Percentiles rank a stretch among this genome's conserved stretches.
These are phyloP conservation scores for Panthera uncia DNA, from an alignment of 2,113 vertebrate genomes.

Conservation along the genomic window DNA sequence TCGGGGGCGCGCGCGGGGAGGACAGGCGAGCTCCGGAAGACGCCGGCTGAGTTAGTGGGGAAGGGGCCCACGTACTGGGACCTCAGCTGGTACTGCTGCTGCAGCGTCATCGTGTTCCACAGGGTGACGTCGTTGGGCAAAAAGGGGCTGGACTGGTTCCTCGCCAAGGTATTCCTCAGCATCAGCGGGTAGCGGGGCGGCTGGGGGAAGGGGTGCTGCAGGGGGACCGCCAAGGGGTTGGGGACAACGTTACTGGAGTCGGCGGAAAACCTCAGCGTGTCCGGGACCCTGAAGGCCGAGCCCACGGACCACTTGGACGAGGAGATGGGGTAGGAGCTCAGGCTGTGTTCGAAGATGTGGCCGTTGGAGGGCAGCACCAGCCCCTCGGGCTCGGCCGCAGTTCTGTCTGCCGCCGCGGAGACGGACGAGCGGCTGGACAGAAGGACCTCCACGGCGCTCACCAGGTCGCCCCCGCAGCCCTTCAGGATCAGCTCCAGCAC, in stretches of 20 bases:
- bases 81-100: slow-evolving; percentile 98
- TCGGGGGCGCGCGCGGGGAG: slow-evolving; percentile 89
- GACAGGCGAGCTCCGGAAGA: slow-evolving; percentile 92
- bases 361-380: slow-evolving; percentile 91
- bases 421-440: slow-evolving; percentile 91
- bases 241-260: slow-evolving; percentile 90
- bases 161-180: slow-evolving; percentile 94
- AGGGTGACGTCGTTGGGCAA: slow-evolving; percentile 95
- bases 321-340: slow-evolving; percentile 93
- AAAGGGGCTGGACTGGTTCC: slow-evolving; percentile 92
- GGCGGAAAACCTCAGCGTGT: slow-evolving; percentile 92
- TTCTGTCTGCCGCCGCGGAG: slow-evolving; percentile 82
- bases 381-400: slow-evolving; percentile 86
- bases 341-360: slow-evolving; percentile 93
- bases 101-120: slow-evolving; percentile 98
- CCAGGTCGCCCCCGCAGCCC: slow-evolving; percentile 96
- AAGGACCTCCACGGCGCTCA: slow-evolving; percentile 96
- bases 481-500: slow-evolving; percentile 97
- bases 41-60: slow-evolving; percentile 84
- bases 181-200: slow-evolving; percentile 95
- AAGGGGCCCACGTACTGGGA: slow-evolving; percentile 97
- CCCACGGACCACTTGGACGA: slow-evolving; percentile 98
- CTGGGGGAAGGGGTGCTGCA: slow-evolving; percentile 96
- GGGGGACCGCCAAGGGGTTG: slow-evolving; percentile 89
- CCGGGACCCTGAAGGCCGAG: slow-evolving; percentile 96